Base-by-base conservation (phyloP, 1,140 invertebrate genomes). In the Aleiodes sp. region DNA sequence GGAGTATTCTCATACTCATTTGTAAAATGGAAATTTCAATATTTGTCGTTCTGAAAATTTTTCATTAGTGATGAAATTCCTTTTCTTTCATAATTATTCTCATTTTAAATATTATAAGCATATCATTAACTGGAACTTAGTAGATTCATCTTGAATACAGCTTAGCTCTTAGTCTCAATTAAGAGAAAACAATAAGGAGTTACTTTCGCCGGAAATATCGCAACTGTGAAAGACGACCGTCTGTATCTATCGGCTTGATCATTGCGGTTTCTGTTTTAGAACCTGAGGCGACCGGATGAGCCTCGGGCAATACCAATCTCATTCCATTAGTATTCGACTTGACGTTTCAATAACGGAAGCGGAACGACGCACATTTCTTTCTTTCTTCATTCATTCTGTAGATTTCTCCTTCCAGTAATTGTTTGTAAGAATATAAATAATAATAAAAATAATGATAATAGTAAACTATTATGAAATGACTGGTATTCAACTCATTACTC, bases 341-440 rank as follows among this genome's bases (percentile, higher is more conserved):
- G 46, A 52, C 19, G 46, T 52, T 24, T 52, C 46, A 52, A 52
- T 52, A 52, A 21, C 46, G 46, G 46, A 52, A 52, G 46, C 21
- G 46, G 46, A 52, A 52, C 46, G 46, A 52, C 21, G n/a, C 41
- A 6, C 14, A 46, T 52, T 52, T 24, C 10, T 52, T 35, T 35
- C 10, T 35, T 35, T 35, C n/a, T 35, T 35, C 31, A 10, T 10
- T 6, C 4, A 6, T 10, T 35, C 31, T 10, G 31, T 21, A 14
- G 41, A 52, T 52, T 52, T 52, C 46, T 52, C 46, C 16, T 7
- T 24, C n/a, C n/a, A n/a, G n/a, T 52, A 52, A 52, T 52, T 52
- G 46, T 52, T 24, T 2, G 2, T n/a, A n/a, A n/a, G n/a, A n/a
- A n/a, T n/a, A n/a, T n/a, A n/a, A n/a, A n/a, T n/a, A n/a, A n/a